Conservation (phyloP, 2,113 vertebrate species). For the Willisornis vidua region DNA sequence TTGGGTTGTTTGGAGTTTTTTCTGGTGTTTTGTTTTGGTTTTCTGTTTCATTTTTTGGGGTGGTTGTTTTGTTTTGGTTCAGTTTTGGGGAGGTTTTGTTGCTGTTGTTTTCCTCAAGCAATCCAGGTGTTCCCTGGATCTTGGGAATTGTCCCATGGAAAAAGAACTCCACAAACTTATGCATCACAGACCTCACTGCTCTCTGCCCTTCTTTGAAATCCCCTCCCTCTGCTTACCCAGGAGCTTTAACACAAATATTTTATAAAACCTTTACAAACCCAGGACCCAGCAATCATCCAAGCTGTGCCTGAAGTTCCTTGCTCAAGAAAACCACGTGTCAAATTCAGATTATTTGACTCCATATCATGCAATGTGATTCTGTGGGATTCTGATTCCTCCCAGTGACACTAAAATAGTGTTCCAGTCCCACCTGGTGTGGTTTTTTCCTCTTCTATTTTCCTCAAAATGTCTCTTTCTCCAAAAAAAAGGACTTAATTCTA, state of each 20-base stretch:
- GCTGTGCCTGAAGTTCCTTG: neutral
- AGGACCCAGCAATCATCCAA: neutral
- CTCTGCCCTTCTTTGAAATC: neutral
- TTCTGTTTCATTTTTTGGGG: too few species aligned
- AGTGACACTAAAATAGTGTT: neutral
- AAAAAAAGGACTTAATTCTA: neutral
- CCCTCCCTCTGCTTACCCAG: neutral
- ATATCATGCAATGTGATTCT: fast-evolving
- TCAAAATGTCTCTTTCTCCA: neutral
- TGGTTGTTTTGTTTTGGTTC: too few species aligned
- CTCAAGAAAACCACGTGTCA: neutral
- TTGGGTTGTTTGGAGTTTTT: too few species aligned
- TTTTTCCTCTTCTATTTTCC: neutral
- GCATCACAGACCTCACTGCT: neutral
- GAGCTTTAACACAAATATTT: neutral
- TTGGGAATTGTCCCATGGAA: neutral
- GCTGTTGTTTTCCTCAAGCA: neutral
- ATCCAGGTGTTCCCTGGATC: neutral
- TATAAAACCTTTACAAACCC: neutral
- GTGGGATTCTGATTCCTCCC: neutral
- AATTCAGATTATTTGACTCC: neutral
- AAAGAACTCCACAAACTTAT: neutral
- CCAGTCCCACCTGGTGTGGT: neutral
- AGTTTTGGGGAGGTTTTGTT: too few species aligned
- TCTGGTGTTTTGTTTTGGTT: too few species aligned